Evolutionary conservation across 2,797 vertebrate genomes (phyloP), one percentile per base, ranked within the genome.

Genomic region (Champsocephalus esox): DNA sequence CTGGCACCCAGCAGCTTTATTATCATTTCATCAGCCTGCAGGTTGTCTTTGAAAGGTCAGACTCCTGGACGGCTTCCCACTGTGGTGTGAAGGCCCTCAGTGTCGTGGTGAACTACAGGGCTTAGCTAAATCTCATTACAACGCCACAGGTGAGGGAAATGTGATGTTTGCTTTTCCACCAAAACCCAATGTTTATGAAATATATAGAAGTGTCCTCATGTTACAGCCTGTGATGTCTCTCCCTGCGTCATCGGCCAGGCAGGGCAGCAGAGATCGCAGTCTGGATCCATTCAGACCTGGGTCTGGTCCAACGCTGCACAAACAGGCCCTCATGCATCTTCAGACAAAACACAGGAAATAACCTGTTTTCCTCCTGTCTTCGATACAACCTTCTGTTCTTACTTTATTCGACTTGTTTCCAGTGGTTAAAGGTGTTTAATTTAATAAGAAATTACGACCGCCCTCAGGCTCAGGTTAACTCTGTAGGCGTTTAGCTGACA

Each of bases 341-440:
- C 69, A 87, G 88, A 88, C 87, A 70, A 84, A 89, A 88, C 85
- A 89, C 46, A 87, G 83, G 79, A 84, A 83, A 77, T 62, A 65
- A 44, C 38, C 77, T 1, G 64, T 34, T 9, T 24, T 72, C 32
- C 43, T 66, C 69, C 46, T 50, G 54, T 71, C 75, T 49, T 59
- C 57, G 21, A 68, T 66, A 2, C 2, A 2, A 62, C 72, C 72
- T 71, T 44, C 73, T 77, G 76, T 52, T 84, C 78, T 43, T 8
- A 34, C 56, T 65, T 19, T 28, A 61, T 74, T 41, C 66, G 72
- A 67, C 79, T 56, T 64, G 73, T 45, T 73, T 80, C 56, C 70
- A 75, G 64, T 3, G 13, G 56, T 82, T 67, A 5, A 57, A 64
- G 55, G 51, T 46, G 46, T 54, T 70, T 70, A 75, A 89, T 73